A percentile compares a stretch with the other conserved stretches of the same genome.
These are phyloP conservation scores for Masticophis lateralis DNA, from an alignment of 2,797 vertebrate species.

Conservation along the genomic window DNA sequence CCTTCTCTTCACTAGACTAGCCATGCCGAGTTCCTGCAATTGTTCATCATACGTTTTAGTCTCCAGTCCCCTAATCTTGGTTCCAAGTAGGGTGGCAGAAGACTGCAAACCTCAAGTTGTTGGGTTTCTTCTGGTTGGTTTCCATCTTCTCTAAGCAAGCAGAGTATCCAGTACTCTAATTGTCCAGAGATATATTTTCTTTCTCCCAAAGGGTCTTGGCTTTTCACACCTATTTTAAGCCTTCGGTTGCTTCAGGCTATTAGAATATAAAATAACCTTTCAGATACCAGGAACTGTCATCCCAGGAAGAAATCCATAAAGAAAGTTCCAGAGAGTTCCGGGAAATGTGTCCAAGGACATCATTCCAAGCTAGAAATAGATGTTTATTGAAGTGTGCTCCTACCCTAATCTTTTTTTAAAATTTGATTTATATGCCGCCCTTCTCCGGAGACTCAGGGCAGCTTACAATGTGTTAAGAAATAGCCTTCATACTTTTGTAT, in stretches of 20 bases:
- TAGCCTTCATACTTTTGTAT: too few relatives aligned
- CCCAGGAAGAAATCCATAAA: background rate
- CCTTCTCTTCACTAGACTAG: too few relatives aligned
- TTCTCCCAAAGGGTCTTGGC: background rate
- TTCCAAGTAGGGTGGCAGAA: background rate
- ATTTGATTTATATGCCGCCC: too few relatives aligned
- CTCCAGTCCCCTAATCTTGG: too few relatives aligned
- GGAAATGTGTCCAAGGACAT: conserved; percentile 9
- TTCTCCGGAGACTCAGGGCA: too few relatives aligned
- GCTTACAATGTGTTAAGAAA: too few relatives aligned
- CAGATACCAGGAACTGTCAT: background rate
- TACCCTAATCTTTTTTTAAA: background rate
- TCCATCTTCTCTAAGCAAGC: background rate
- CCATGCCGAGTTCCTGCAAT: too few relatives aligned
- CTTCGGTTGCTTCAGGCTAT: background rate
- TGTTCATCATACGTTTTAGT: too few relatives aligned
- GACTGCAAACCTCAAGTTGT: background rate
- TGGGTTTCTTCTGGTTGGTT: background rate
- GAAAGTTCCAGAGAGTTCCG: background rate
- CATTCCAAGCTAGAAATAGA: conserved; percentile 31
- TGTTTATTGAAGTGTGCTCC: background rate
- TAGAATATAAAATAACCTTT: background rate
- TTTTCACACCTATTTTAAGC: background rate
- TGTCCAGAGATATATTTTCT: too few relatives aligned
- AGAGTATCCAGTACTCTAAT: background rate